Base-by-base conservation (phyloP, 92 coral and sea anemone genomes). In the Palythoa caribaeorum region DNA sequence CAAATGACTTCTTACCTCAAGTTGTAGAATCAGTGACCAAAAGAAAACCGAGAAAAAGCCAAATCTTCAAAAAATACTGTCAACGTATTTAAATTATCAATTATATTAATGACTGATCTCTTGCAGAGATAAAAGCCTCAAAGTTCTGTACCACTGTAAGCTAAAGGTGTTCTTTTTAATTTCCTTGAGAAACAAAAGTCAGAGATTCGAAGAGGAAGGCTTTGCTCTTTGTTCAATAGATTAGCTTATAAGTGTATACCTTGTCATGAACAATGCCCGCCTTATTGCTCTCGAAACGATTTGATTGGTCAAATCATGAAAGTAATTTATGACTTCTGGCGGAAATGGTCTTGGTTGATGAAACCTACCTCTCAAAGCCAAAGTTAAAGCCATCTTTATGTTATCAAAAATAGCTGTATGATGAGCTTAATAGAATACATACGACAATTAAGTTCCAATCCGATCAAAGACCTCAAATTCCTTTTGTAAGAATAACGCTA, bases 241-340 rank as follows among this genome's bases (percentile, higher is more conserved):
- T 20, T 20, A 77, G 47, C 81, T 15, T 9, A 77, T 5, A 9
- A 54, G 36, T 28, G 38, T 35, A 28, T 28, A 37, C 20, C 9
- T 77, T 21, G 83, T 37, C 21, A 17, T 54, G 38, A 77, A 38
- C 40, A 35, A 15, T 20, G 28, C 83, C 81, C 85, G 57, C 85
- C 85, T 35, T 81, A 51, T 47, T 35, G 39, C 39, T 63, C 37
- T 11, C 17, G 5, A 48, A 63, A 10, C 4, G 19, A 21, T 81
- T 37, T 81, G 86, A 81, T 81, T 81, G 76, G 86, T 66, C 47
- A 66, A 81, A 19, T 17, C 35, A 9, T 68, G 86, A 65, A 28
- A 19, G 71, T 81, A 52, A 81, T 81, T 81, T 66, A 81, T 81
- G 86, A 52, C 60, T 81, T 47, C 63, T 66, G 76, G 76, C 86